Percentiles rank a stretch among this genome's conserved stretches.
phyloP scores from a whole-genome alignment of 2,888 invertebrate species.

The Trichacis sp. region DNA sequence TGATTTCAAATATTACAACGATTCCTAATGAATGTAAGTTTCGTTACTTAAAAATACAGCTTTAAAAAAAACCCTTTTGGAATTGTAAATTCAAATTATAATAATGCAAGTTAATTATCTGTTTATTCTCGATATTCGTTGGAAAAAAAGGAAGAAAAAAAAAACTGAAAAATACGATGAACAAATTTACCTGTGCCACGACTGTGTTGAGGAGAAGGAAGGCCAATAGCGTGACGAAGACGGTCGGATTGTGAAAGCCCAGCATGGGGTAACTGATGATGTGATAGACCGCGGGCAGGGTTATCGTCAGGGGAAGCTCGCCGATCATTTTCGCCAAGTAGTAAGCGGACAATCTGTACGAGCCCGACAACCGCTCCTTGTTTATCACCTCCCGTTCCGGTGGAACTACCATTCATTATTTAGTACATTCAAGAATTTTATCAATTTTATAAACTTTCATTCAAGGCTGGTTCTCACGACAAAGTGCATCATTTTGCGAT shows the following conservation, averaged over 20 bases:
- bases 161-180: too few species aligned
- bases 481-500: background rate
- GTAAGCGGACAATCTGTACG: slow-evolving; percentile 83
- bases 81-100: too few species aligned
- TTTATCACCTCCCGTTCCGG: slow-evolving; percentile 83
- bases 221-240: slow-evolving; percentile 78
- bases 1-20: too few species aligned
- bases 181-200: slow-evolving; percentile 76
- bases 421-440: too few species aligned
- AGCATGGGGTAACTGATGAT: slow-evolving; percentile 83
- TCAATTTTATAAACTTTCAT: too few species aligned
- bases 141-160: too few species aligned
- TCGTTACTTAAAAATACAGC: too few species aligned
- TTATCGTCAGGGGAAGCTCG: slow-evolving; percentile 81
- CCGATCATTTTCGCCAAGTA: slow-evolving; percentile 86
- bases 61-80: too few species aligned
- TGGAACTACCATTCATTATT: slow-evolving; percentile 73
- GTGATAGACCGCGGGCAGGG: slow-evolving; percentile 81
- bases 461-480: too few species aligned
- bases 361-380: slow-evolving; percentile 83
- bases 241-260: slow-evolving; percentile 75
- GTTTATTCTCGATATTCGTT: too few species aligned
- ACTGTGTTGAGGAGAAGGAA: slow-evolving; percentile 79
- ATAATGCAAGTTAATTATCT: too few species aligned
- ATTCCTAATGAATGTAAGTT: too few species aligned